A percentile compares a stretch with the other conserved stretches of the same genome.
phyloP scores from a whole-genome alignment of 2,797 vertebrate species.

The Botia kubotai region DNA sequence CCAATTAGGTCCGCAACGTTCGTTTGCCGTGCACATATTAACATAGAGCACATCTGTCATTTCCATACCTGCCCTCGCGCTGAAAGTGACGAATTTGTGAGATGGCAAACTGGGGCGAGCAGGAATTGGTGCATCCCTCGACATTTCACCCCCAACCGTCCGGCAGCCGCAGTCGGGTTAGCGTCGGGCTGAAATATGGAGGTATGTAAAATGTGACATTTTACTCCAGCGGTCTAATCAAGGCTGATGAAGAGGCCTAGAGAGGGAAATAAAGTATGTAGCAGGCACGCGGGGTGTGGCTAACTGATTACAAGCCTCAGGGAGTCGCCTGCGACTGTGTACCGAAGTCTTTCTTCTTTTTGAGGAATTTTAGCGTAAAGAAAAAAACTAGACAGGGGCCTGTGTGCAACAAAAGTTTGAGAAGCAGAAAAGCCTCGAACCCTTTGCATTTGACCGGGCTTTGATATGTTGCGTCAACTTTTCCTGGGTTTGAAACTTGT shows the following conservation, averaged over 20 bases:
- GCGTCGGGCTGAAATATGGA: conserved; percentile 74
- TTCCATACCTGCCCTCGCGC: conserved; percentile 64
- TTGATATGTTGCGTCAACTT: conserved; percentile 54
- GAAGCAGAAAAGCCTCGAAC: not conserved
- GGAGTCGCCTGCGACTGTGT: conserved; percentile 32
- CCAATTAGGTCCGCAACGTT: conserved; percentile 74
- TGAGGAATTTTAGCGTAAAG: conserved; percentile 21
- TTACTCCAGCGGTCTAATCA: conserved; percentile 77
- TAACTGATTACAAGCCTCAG: conserved; percentile 69
- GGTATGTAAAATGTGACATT: conserved; percentile 84
- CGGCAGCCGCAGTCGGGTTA: conserved; percentile 55
- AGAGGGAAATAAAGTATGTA: conserved; percentile 61
- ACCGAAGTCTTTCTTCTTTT: conserved; percentile 10
- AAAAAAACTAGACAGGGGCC: not conserved
- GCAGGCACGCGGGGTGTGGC: conserved; percentile 14
- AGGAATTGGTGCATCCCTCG: conserved; percentile 60
- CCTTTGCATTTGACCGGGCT: conserved; percentile 34
- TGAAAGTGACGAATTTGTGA: conserved; percentile 52
- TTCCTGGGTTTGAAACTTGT: conserved; percentile 54
- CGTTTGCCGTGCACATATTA: conserved; percentile 69
- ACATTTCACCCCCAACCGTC: conserved; percentile 64
- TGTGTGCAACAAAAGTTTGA: conserved; percentile 6
- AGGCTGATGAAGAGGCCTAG: conserved; percentile 74
- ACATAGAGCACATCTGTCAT: conserved; percentile 68
- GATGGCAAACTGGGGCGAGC: conserved; percentile 49